Evolutionary conservation across 2,797 vertebrate genomes (phyloP).

Genomic region (Argyrosomus regius): DNA sequence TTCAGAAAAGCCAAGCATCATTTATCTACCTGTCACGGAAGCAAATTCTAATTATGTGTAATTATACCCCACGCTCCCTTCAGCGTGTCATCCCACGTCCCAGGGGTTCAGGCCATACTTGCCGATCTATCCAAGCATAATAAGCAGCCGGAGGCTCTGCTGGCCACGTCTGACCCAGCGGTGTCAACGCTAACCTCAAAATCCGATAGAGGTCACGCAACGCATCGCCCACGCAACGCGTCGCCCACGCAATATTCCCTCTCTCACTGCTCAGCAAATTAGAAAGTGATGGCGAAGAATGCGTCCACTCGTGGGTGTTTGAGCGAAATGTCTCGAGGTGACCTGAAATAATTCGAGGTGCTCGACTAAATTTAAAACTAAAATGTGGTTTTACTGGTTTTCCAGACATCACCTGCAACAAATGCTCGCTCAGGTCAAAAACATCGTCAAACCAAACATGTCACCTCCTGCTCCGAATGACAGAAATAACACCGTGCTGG

Average conservation of each 20-base stretch:
- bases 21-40: conserved; percentile 27
- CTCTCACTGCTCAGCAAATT: conserved; percentile 28
- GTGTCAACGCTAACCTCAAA: conserved; percentile 31
- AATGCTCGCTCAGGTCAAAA: neutral
- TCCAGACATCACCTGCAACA: neutral
- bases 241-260: conserved; percentile 9
- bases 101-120: conserved; percentile 32
- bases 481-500: neutral
- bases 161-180: conserved; percentile 26
- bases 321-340: conserved; percentile 8
- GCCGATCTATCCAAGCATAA: conserved; percentile 30
- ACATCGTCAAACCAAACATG: neutral
- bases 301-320: conserved; percentile 15
- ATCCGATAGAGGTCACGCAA: conserved; percentile 28
- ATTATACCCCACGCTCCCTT: conserved; percentile 27
- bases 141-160: conserved; percentile 36
- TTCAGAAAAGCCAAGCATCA: conserved; percentile 9
- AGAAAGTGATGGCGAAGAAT: conserved; percentile 16
- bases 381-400: neutral
- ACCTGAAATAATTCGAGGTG: neutral
- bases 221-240: neutral
- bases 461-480: neutral
- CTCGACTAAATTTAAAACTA: too few species aligned
- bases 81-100: conserved; percentile 34
- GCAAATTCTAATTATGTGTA: conserved; percentile 48